phyloP scores from a whole-genome alignment of 2,797 vertebrate genomes.

The Sphenodon punctatus region DNA sequence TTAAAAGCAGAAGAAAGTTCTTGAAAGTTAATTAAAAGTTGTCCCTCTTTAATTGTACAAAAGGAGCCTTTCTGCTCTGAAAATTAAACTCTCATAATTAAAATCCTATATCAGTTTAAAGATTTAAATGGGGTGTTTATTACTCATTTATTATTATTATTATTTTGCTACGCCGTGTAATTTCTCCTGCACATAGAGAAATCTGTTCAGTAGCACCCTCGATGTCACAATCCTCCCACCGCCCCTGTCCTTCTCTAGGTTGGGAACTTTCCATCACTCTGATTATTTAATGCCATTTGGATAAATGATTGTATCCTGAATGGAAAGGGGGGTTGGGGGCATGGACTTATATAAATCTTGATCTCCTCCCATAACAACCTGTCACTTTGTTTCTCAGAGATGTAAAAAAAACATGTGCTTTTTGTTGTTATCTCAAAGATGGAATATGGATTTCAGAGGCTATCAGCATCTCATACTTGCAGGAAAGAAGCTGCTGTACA shows the following conservation, averaged over 20 bases:
- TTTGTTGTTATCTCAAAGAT: conserved; percentile 30
- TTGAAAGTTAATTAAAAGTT: conserved; percentile 84
- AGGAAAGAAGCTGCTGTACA: conserved; percentile 1
- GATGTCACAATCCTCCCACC: background rate
- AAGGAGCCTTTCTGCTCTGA: conserved; percentile 74
- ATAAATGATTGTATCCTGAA: background rate
- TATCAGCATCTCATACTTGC: conserved; percentile 11
- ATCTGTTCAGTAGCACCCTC: background rate
- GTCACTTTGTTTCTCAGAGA: background rate
- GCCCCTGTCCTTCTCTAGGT: background rate
- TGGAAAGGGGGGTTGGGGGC: background rate
- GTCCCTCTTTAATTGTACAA: conserved; percentile 69
- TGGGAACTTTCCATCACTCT: background rate
- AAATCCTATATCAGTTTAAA: conserved; percentile 73
- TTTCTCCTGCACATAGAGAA: conserved; percentile 4
- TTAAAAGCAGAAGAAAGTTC: conserved; percentile 72
- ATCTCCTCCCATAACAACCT: conserved; percentile 13
- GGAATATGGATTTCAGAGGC: conserved; percentile 33
- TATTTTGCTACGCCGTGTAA: conserved; percentile 30
- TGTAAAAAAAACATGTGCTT: background rate
- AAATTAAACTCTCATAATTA: conserved; percentile 81
- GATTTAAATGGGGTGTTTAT: conserved; percentile 72
- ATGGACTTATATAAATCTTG: background rate
- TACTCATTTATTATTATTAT: conserved; percentile 69
- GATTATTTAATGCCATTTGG: background rate